These are phyloP conservation scores for Siniperca obscura DNA, from an alignment of 2,797 vertebrate species.

Conservation along the genomic window DNA sequence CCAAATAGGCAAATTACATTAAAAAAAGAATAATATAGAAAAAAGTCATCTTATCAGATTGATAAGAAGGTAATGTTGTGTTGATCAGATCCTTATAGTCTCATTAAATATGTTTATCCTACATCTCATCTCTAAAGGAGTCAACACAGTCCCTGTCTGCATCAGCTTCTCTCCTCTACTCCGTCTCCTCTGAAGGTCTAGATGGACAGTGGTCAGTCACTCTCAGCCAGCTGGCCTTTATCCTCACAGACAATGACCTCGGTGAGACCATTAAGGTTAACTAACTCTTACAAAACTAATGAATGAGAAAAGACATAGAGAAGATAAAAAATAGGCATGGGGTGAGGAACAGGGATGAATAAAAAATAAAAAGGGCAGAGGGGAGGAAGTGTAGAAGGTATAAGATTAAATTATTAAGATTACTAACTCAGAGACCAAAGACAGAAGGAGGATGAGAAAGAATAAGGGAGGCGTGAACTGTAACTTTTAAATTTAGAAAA, in stretches of 20 bases:
- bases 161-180: background rate
- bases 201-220: constrained; percentile 59
- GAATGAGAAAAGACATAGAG: constrained; percentile 25
- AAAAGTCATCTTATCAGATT: background rate
- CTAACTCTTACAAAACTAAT: constrained; percentile 25
- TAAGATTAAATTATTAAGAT: constrained; percentile 35
- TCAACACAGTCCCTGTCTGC: background rate
- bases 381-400: background rate
- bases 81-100: background rate
- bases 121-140: background rate
- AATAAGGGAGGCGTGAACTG: background rate
- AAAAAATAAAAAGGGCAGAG: constrained; percentile 1
- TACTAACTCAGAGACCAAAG: constrained; percentile 16
- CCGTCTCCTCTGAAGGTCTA: constrained; percentile 22
- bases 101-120: too few species aligned
- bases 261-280: constrained; percentile 45
- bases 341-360: background rate
- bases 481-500: background rate
- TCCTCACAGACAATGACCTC: constrained; percentile 37
- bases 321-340: too few species aligned
- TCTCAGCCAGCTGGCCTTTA: constrained; percentile 47
- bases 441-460: constrained; percentile 10
- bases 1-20: background rate
- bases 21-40: background rate
- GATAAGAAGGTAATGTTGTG: background rate